phyloP scores from a whole-genome alignment of 2,797 vertebrate species.

The Eidolon dupreanum region DNA sequence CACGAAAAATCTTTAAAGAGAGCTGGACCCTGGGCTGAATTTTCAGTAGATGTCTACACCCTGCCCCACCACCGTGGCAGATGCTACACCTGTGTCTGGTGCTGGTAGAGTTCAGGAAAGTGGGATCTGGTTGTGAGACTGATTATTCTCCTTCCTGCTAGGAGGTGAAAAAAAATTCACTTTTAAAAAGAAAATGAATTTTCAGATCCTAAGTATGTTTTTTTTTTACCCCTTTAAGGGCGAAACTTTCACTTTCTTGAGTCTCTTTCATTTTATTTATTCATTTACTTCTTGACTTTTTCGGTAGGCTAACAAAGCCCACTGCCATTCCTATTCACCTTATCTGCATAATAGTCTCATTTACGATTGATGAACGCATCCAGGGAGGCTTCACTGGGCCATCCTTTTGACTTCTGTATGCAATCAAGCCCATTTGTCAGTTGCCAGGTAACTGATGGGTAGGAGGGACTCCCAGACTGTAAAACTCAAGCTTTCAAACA shows the following conservation, averaged over 20 bases:
- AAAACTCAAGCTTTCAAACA: slow-evolving; percentile 68
- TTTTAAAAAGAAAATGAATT: slow-evolving; percentile 61
- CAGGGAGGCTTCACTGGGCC: slow-evolving; percentile 33
- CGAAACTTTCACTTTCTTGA: slow-evolving; percentile 18
- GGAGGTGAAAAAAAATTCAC: not conserved
- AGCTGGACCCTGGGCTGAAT: not conserved
- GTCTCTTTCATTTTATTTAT: slow-evolving; percentile 63
- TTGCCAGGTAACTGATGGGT: slow-evolving; percentile 84
- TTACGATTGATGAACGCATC: slow-evolving; percentile 61
- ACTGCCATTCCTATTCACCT: slow-evolving; percentile 60
- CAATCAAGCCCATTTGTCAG: slow-evolving; percentile 72
- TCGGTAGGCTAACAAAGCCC: slow-evolving; percentile 52
- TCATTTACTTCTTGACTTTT: slow-evolving; percentile 60
- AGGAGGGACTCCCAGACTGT: slow-evolving; percentile 64
- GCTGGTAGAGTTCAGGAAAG: not conserved
- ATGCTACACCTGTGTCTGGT: not conserved
- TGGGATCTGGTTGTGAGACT: not conserved
- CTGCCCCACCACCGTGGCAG: rapidly evolving
- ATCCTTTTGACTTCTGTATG: slow-evolving; percentile 69
- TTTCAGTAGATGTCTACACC: rapidly evolving
- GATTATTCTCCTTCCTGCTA: not conserved
- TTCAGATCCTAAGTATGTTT: not conserved
- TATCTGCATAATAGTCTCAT: slow-evolving; percentile 63
- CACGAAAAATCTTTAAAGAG: not conserved
- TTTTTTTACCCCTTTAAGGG: not conserved